A percentile compares a stretch with the other conserved stretches of the same genome.
These are phyloP conservation scores for Calameuta filiformis DNA, from an alignment of 2,888 invertebrate genomes.

Conservation along the genomic window DNA sequence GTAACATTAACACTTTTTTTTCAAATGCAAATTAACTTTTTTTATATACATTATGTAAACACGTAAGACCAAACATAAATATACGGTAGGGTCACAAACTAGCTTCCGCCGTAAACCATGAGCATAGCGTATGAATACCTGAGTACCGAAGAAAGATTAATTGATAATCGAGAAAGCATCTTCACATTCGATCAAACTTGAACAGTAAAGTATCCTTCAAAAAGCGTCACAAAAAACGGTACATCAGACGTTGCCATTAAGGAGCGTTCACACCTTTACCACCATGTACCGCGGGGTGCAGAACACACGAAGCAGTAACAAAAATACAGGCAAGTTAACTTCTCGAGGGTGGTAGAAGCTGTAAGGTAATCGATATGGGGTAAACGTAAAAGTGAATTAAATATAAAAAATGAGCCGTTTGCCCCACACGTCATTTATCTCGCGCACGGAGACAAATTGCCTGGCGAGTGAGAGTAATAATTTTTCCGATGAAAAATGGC, in stretches of 20 bases:
- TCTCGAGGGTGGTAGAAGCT: background rate
- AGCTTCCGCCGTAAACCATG: background rate
- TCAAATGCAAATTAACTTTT: too few species aligned
- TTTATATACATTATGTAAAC: background rate
- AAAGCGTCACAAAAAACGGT: background rate
- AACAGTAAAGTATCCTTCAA: background rate
- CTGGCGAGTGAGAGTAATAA: conserved; percentile 11
- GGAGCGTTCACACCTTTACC: too few species aligned
- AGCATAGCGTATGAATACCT: background rate
- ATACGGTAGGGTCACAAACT: background rate
- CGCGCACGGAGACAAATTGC: background rate
- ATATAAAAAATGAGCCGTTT: background rate
- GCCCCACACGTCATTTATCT: conserved; percentile 3
- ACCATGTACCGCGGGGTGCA: too few species aligned
- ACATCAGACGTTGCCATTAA: too few species aligned
- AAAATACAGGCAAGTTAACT: background rate
- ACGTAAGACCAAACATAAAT: background rate
- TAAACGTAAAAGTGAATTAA: background rate
- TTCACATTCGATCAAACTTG: background rate
- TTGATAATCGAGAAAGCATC: background rate
- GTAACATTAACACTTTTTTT: background rate
- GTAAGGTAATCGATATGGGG: background rate
- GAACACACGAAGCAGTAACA: too few species aligned
- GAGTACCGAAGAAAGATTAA: background rate
- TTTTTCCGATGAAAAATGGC: conserved; percentile 16